These are phyloP conservation scores for Agrilus biguttatus DNA, from an alignment of 2,888 invertebrate genomes.

Conservation along the genomic window DNA sequence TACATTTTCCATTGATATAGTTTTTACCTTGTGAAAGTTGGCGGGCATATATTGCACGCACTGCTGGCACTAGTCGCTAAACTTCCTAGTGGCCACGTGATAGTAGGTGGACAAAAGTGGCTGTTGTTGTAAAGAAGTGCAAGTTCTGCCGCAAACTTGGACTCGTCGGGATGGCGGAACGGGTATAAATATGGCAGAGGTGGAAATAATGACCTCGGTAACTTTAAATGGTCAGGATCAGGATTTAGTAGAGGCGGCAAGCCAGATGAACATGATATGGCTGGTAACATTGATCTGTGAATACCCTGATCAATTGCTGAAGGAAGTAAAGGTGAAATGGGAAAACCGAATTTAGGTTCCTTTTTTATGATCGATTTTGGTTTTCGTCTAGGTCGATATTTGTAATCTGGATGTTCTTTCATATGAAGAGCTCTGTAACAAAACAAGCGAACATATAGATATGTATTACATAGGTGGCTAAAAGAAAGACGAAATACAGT, in stretches of 20 bases:
- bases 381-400: constrained; percentile 76
- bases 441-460: constrained; percentile 11
- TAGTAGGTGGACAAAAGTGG: constrained; percentile 37
- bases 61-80: constrained; percentile 14
- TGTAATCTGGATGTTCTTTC: constrained; percentile 89
- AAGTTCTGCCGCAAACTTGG: constrained; percentile 50
- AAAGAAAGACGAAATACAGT: too few species aligned
- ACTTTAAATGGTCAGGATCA: constrained; percentile 44
- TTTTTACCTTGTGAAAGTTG: constrained; percentile 17
- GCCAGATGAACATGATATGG: constrained; percentile 32
- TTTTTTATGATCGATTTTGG: constrained; percentile 75
- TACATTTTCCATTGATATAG: too few species aligned
- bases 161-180: constrained; percentile 41
- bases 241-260: constrained; percentile 36
- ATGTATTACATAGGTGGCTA: too few species aligned
- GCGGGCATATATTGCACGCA: constrained; percentile 30
- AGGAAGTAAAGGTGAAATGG: constrained; percentile 48
- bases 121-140: constrained; percentile 48
- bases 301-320: constrained; percentile 30
- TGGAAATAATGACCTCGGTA: constrained; percentile 52
- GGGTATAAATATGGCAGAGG: constrained; percentile 61
- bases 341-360: constrained; percentile 59
- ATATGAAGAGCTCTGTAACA: constrained; percentile 72
- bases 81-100: constrained; percentile 26
- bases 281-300: constrained; percentile 35